Percentiles rank a stretch among this genome's conserved stretches.
Evolutionary conservation across 2,888 invertebrate genomes (phyloP).

Genomic region (Lasioglossum marginatum): DNA sequence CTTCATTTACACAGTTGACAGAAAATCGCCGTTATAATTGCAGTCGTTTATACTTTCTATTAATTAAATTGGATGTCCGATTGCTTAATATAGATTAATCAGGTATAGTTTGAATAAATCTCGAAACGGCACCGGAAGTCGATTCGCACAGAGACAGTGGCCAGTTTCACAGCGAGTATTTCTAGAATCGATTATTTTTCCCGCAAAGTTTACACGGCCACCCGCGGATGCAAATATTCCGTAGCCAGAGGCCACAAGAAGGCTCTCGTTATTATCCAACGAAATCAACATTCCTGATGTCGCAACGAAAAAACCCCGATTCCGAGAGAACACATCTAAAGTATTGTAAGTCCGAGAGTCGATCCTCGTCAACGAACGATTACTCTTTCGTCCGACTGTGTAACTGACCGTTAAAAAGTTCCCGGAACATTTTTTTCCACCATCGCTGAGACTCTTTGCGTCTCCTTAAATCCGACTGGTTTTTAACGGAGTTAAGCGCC

Average conservation of each 20-base stretch:
- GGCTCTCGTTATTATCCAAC: neutral
- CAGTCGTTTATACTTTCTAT: too few relatives aligned
- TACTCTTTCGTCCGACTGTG: neutral
- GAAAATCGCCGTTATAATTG: too few relatives aligned
- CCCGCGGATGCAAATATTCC: neutral
- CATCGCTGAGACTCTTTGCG: neutral
- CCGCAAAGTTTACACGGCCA: neutral
- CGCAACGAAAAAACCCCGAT: neutral
- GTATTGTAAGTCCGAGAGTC: neutral
- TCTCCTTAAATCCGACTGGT: neutral
- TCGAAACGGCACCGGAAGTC: neutral
- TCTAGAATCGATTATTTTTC: neutral
- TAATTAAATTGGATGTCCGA: too few relatives aligned
- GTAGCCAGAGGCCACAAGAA: neutral
- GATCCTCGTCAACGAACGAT: constrained; percentile 3
- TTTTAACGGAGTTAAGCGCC: neutral
- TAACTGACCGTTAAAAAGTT: neutral
- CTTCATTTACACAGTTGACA: too few relatives aligned
- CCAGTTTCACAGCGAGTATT: neutral
- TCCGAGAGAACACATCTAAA: neutral
- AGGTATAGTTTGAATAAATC: neutral
- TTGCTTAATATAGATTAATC: neutral
- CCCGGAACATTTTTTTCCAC: neutral
- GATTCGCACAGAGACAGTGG: neutral
- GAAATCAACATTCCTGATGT: neutral